Evolutionary conservation across 2,113 vertebrate species (phyloP).

Genomic region (Alosa alosa): DNA sequence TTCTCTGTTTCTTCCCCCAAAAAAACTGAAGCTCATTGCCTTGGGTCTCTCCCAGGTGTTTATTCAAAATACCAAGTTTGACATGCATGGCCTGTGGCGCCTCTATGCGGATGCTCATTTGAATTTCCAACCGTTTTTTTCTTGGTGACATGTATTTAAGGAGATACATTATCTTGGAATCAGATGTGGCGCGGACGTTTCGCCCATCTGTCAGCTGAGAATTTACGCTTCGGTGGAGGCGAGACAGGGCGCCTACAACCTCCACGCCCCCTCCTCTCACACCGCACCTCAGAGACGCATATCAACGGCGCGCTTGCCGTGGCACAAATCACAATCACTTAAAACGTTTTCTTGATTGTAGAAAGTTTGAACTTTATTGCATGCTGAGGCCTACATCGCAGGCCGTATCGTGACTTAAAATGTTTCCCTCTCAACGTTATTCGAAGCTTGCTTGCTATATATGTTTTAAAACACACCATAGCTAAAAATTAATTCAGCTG

Average conservation of each 20-base stretch:
- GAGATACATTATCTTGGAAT: slow-evolving; percentile 57
- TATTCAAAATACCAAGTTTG: slow-evolving; percentile 35
- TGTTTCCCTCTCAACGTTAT: not conserved
- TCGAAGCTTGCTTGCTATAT: not conserved
- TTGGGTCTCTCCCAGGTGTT: slow-evolving; percentile 13
- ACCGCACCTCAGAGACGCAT: slow-evolving; percentile 23
- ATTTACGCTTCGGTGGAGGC: slow-evolving; percentile 53
- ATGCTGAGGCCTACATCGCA: not conserved
- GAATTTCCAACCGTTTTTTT: slow-evolving; percentile 60
- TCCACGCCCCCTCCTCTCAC: slow-evolving; percentile 29
- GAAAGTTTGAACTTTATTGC: not conserved
- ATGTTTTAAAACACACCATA: not conserved
- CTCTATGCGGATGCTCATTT: slow-evolving; percentile 49
- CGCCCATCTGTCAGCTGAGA: slow-evolving; percentile 57
- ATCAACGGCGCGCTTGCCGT: not conserved
- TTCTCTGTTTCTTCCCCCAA: not conserved
- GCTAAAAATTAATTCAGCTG: not conserved
- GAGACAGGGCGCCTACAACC: slow-evolving; percentile 38
- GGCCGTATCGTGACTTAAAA: not conserved
- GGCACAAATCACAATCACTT: slow-evolving; percentile 8
- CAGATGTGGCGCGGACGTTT: slow-evolving; percentile 32
- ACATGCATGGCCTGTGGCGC: slow-evolving; percentile 54
- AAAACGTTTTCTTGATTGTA: not conserved
- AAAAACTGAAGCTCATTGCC: not conserved
- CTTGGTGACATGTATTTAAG: slow-evolving; percentile 64